Base-by-base conservation (phyloP, 2,888 invertebrate genomes). In the Erpobdella octoculata region DNA sequence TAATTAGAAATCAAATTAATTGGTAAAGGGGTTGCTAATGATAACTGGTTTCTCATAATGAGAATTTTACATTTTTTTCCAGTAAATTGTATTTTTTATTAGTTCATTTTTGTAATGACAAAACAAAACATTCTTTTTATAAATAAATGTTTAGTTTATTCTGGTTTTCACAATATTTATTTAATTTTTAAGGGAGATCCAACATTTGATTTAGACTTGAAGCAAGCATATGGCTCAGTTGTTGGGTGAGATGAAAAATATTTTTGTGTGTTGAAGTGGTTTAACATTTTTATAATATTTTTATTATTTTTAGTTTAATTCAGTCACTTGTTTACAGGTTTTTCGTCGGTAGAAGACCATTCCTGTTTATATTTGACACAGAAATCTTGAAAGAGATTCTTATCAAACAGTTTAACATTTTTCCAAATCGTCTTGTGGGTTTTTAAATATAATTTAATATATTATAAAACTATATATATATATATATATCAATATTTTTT, bases 321-420 rank as follows among this genome's bases (percentile, higher is more conserved):
- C 41, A 41, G 9, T 41, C 18, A 12, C 41, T 46, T 38, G 12
- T 5, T 69, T 33, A 15, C 12, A 59, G 48, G 18, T 53, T 28
- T 36, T 59, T 59, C 25, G 18, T 82, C 74, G 83, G 83, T 0
- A 78, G 79, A 0, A 78, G 77, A 6, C 81, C 82, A 5, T 78
- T 82, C 0, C 72, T 85, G 9, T 83, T 85, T 0, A 80, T 82
- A 0, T 80, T 82, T 46, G 82, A 85, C 74, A 76, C 81, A 12
- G 81, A 81, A 18, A 74, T 85, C 61, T 73, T 84, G n/a, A 79
- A 82, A 46, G 82, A 84, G 70, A 78, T 85, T 15, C 80, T 84
- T 72, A 77, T 83, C 36, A 82, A 81, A 75, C 81, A 85, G 73
- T 85, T 85, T 74, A 79, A 80, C 62, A 77, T 78, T 59, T 85